Percentiles rank a stretch among this genome's conserved stretches.
Conservation (phyloP, 2,113 vertebrate genomes). For the Pungitius pungitius region DNA sequence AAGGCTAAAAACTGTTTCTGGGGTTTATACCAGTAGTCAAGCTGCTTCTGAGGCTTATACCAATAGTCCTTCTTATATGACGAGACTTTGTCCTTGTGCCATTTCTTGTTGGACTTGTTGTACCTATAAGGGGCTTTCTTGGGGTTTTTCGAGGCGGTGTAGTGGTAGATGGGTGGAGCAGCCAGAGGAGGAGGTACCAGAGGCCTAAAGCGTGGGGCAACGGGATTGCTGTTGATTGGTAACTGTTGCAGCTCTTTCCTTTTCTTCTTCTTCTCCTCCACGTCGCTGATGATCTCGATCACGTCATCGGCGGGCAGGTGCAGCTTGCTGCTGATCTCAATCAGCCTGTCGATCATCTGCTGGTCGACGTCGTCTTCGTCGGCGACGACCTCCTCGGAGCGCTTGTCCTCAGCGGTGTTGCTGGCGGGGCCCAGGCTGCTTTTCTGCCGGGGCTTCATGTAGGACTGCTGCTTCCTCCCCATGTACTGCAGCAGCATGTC, state of each 20-base stretch:
- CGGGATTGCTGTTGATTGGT: constrained; percentile 56
- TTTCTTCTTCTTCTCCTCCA: constrained; percentile 90
- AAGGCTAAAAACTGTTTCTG: constrained; percentile 85
- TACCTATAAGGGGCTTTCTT: constrained; percentile 75
- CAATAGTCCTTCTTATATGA: constrained; percentile 80
- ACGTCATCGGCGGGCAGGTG: constrained; percentile 92
- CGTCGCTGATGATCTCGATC: constrained; percentile 90
- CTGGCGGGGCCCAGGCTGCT: constrained; percentile 68
- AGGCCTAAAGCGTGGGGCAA: constrained; percentile 72
- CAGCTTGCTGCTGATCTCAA: constrained; percentile 92
- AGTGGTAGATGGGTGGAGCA: constrained; percentile 74
- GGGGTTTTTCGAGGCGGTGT: constrained; percentile 76
- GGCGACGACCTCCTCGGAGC: constrained; percentile 79
- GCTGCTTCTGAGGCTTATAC: constrained; percentile 81
- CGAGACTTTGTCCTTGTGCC: constrained; percentile 82
- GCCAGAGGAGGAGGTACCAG: constrained; percentile 80
- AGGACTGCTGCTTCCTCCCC: constrained; percentile 84
- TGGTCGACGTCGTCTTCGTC: constrained; percentile 88
- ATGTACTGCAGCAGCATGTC: constrained; percentile 93
- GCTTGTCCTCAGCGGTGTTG: constrained; percentile 84
- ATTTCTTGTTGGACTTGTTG: constrained; percentile 80
- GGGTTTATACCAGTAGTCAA: constrained; percentile 81
- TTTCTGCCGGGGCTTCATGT: constrained; percentile 79
- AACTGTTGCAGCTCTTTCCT: constrained; percentile 81
- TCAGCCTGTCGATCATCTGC: constrained; percentile 90